phyloP scores from a whole-genome alignment of 2,113 vertebrate genomes.

The Opisthocomus hoazin region DNA sequence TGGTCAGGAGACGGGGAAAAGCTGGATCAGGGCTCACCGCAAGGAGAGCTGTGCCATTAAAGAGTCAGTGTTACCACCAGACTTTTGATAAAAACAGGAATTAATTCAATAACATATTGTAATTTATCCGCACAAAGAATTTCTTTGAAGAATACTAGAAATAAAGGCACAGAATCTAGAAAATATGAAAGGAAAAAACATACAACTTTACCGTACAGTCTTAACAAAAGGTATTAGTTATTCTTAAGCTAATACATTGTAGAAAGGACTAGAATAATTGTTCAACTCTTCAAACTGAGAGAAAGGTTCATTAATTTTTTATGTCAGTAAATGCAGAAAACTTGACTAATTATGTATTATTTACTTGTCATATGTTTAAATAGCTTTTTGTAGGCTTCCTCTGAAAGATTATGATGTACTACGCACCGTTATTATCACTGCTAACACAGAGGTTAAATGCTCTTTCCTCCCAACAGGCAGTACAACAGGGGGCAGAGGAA shows the following conservation, averaged over 20 bases:
- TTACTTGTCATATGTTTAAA: conserved; percentile 49
- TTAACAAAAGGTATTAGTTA: background rate
- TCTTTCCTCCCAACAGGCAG: background rate
- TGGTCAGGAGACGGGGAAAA: background rate
- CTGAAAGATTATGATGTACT: background rate
- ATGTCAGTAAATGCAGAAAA: background rate
- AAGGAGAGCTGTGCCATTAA: background rate
- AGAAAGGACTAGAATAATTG: background rate
- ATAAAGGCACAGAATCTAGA: background rate
- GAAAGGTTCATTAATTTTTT: background rate
- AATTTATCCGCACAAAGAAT: background rate
- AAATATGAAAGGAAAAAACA: background rate
- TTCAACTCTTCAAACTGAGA: background rate
- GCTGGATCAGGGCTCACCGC: background rate
- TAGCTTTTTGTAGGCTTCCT: background rate
- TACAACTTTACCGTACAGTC: background rate
- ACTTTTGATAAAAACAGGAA: background rate
- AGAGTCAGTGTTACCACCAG: background rate
- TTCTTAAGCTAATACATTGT: background rate
- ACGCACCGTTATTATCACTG: background rate
- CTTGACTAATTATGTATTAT: conserved; percentile 47
- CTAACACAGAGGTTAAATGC: conserved; percentile 19
- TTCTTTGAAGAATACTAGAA: background rate
- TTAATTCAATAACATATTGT: background rate
- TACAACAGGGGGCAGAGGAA: background rate